Evolutionary conservation across 1,140 invertebrate species (phyloP).

Genomic region (Solenopsis fugax): DNA sequence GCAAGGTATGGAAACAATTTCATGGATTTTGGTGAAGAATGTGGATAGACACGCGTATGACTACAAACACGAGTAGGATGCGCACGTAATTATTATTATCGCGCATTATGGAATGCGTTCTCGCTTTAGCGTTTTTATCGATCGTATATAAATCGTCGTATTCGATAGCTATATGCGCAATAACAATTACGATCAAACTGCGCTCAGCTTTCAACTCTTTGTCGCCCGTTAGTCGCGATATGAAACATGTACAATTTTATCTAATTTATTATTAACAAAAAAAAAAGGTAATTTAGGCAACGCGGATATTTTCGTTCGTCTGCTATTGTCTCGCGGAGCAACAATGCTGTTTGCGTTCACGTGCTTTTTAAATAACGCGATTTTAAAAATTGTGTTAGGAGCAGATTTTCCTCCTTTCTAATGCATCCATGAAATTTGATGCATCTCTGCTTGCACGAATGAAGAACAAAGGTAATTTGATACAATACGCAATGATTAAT

Average conservation of each 20-base stretch:
- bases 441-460: neutral
- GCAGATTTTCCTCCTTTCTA: neutral
- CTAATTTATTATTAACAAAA: neutral
- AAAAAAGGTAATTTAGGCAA: neutral
- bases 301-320: slow-evolving; percentile 5
- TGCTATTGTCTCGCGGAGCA: neutral
- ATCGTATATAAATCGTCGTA: slow-evolving; percentile 11
- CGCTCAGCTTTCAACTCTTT: neutral
- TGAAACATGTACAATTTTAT: neutral
- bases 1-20: slow-evolving; percentile 40
- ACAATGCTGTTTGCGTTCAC: neutral
- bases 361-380: neutral
- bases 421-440: neutral
- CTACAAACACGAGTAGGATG: neutral
- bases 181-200: neutral
- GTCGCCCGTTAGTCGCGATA: neutral
- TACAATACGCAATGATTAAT: neutral
- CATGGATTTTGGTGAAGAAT: slow-evolving; percentile 51
- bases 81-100: slow-evolving; percentile 26
- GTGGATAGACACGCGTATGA: neutral
- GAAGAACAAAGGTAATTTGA: neutral
- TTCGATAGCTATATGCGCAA: neutral
- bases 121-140: neutral
- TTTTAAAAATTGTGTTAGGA: slow-evolving; percentile 22
- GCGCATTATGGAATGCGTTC: slow-evolving; percentile 10